phyloP scores from a whole-genome alignment of 1,140 invertebrate genomes.

The Drosophila nigrodunni region DNA sequence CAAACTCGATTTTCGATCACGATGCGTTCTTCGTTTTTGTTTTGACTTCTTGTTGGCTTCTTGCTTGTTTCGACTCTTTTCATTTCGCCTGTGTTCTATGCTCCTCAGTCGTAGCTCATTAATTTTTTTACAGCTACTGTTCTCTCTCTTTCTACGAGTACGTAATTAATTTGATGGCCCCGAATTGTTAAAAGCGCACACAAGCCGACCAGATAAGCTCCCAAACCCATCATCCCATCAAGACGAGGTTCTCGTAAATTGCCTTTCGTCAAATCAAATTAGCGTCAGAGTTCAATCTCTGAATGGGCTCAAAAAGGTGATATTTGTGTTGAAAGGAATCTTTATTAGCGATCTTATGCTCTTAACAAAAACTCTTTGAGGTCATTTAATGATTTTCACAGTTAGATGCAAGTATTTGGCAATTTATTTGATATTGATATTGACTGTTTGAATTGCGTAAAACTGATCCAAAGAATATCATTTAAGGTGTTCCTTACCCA shows the following conservation, averaged over 20 bases:
- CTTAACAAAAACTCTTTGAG: slow-evolving; percentile 19
- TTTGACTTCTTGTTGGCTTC: slow-evolving; percentile 56
- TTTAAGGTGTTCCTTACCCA: background rate
- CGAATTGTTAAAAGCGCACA: slow-evolving; percentile 57
- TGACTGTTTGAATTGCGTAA: background rate
- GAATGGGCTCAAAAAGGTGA: slow-evolving; percentile 14
- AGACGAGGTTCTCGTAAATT: slow-evolving; percentile 55
- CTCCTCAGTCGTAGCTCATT: slow-evolving; percentile 54
- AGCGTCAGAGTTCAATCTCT: slow-evolving; percentile 51
- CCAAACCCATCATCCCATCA: slow-evolving; percentile 8
- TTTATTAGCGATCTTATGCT: slow-evolving; percentile 53
- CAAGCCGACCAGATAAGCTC: slow-evolving; percentile 59
- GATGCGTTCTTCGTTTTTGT: slow-evolving; percentile 58
- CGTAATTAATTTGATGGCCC: slow-evolving; percentile 72
- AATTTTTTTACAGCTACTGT: slow-evolving; percentile 80
- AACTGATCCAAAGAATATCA: background rate
- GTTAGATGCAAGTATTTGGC: slow-evolving; percentile 49
- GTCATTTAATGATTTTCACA: slow-evolving; percentile 57
- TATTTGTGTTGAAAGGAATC: slow-evolving; percentile 29
- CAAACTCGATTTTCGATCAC: slow-evolving; percentile 68
- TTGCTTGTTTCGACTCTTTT: slow-evolving; percentile 25
- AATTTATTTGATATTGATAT: background rate
- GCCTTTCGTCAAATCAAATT: slow-evolving; percentile 65
- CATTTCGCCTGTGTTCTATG: slow-evolving; percentile 18
- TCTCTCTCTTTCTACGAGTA: slow-evolving; percentile 44